Percentiles rank a stretch among this genome's conserved stretches.
phyloP scores from a whole-genome alignment of 1,140 invertebrate species.

The Palaemon carinicauda region DNA sequence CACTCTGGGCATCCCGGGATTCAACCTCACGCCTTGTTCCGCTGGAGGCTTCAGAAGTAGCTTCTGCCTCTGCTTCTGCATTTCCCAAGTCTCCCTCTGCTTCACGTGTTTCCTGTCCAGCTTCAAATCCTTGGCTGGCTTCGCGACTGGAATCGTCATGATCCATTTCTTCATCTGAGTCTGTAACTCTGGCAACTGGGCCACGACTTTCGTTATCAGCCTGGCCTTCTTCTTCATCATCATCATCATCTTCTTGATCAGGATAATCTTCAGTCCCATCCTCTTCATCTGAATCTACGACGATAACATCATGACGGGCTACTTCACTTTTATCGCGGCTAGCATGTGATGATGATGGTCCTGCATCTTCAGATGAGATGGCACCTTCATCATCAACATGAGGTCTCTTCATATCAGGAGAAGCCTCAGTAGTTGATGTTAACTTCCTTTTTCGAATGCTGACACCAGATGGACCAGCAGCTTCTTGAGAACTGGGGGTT shows the following conservation, averaged over 20 bases:
- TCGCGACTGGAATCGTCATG: slow-evolving; percentile 30
- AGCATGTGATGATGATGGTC: slow-evolving; percentile 50
- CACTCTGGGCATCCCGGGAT: slow-evolving; percentile 26
- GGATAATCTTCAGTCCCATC: slow-evolving; percentile 47
- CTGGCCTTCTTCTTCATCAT: slow-evolving; percentile 56
- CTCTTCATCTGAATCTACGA: slow-evolving; percentile 62
- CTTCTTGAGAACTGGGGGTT: slow-evolving; percentile 35
- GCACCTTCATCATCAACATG: slow-evolving; percentile 58
- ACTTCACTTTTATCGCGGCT: slow-evolving; percentile 25
- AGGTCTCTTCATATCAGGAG: slow-evolving; percentile 57
- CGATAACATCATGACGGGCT: slow-evolving; percentile 59
- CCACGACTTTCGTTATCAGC: slow-evolving; percentile 60
- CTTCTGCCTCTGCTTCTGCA: slow-evolving; percentile 62
- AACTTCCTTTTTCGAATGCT: slow-evolving; percentile 48
- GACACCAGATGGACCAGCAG: slow-evolving; percentile 26
- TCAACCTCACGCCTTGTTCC: slow-evolving; percentile 12
- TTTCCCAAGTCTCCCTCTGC: slow-evolving; percentile 45
- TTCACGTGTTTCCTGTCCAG: slow-evolving; percentile 10
- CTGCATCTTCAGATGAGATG: slow-evolving; percentile 55
- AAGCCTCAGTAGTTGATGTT: slow-evolving; percentile 51
- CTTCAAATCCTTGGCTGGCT: slow-evolving; percentile 19
- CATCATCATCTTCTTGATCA: slow-evolving; percentile 61
- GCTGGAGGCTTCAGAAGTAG: slow-evolving; percentile 60
- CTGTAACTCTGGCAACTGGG: slow-evolving; percentile 26
- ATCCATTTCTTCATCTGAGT: slow-evolving; percentile 37